Conservation (phyloP, 2,888 invertebrate species). For the Chironomus riparius region DNA sequence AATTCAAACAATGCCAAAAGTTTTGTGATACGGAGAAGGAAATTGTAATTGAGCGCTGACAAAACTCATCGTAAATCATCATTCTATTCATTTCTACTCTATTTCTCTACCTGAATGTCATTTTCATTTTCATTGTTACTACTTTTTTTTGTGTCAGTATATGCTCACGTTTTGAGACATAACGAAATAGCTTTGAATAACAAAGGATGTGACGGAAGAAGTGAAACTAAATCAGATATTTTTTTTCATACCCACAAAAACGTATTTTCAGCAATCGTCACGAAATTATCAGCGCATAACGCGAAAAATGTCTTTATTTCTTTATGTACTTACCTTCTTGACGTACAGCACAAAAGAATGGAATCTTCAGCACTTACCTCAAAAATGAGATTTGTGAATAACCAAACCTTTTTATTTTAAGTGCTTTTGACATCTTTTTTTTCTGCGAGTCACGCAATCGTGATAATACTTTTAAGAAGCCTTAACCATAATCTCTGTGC, state of each 20-base stretch:
- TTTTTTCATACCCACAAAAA: too few relatives aligned
- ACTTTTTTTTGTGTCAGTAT: neutral
- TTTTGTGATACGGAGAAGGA: neutral
- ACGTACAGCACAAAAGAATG: neutral
- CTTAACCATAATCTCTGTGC: neutral
- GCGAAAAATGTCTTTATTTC: neutral
- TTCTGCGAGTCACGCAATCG: neutral
- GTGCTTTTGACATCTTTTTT: neutral
- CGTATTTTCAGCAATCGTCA: too few relatives aligned
- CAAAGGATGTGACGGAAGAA: neutral
- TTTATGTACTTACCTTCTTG: neutral
- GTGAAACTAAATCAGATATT: neutral
- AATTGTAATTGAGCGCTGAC: conserved; percentile 17
- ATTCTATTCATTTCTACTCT: neutral
- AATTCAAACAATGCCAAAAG: neutral
- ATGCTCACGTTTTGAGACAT: neutral
- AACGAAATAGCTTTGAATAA: neutral
- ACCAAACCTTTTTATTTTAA: neutral
- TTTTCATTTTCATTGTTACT: neutral
- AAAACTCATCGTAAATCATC: neutral
- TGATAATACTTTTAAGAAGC: neutral
- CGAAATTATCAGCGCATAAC: neutral
- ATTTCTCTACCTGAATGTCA: neutral
- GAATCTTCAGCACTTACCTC: neutral
- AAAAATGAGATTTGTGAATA: neutral